Evolutionary conservation across 2,113 vertebrate genomes (phyloP), one percentile per base, ranked within the genome.

Genomic region (Todiramphus saurophagus): DNA sequence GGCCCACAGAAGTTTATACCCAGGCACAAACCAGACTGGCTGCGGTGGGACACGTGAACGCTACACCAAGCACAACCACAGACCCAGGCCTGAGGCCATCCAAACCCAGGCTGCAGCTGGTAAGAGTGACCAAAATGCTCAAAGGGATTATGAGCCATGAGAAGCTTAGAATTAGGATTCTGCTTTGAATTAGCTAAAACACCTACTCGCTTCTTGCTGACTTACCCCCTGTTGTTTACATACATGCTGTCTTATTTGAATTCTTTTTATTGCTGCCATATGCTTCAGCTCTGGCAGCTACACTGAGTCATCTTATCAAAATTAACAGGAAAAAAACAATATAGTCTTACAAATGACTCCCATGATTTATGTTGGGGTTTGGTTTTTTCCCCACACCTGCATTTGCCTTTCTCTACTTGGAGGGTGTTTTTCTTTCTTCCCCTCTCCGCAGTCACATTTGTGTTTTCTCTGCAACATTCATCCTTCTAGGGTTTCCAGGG

Each of bases 141-240:
- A 27, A 20, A n/a, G 75, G 33, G n/a, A 83, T 41, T 75, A 48
- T 18, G 21, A 84, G 41, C 30, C 33, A 87, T 11, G 25, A 94
- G 63, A 79, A 88, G 1, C 13, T 88, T 80, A 81, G 46, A 88
- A 78, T 66, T 58, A 83, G 16, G 41, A 20, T 59, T 67, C 90
- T 84, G 62, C 21, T 94, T 90, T 88, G 59, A 69, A 90, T 90
- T 93, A 93, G 60, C 21, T 14, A 50, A 64, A 56, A 63, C 56
- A 83, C 25, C 77, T 5, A 24, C n/a, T 90, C 5, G 1, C 28
- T 85, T 91, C 77, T 83, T 83, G 28, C 60, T 9, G 37, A 87
- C 56, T 93, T 90, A 83, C 28, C 17, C 59, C 31, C 24, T n/a
- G 18, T 43, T 93, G 51, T 74, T 92, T 69, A 86, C 59, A 80